These are phyloP conservation scores for Poecilobothrus nobilitatus DNA, from an alignment of 2,888 invertebrate genomes.

Conservation along the genomic window DNA sequence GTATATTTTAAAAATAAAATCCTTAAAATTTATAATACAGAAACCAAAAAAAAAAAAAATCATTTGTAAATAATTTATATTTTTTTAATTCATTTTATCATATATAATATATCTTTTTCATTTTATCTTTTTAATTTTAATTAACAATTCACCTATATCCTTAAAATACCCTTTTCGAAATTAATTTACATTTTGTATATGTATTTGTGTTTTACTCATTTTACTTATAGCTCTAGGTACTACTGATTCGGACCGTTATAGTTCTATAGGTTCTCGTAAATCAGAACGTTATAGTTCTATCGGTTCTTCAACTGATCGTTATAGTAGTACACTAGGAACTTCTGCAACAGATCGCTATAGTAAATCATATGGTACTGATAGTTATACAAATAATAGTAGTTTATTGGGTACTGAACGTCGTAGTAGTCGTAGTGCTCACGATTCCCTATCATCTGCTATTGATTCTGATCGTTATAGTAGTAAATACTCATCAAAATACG, in stretches of 20 bases:
- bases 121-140: neutral
- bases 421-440: neutral
- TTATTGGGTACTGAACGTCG: neutral
- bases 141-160: neutral
- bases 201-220: constrained; percentile 2
- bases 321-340: neutral
- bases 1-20: too few relatives aligned
- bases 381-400: neutral
- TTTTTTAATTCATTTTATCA: neutral
- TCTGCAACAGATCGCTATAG: neutral
- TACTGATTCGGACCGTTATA: neutral
- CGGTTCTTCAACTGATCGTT: neutral
- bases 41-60: neutral
- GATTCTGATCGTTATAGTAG: neutral
- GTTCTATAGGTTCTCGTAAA: neutral
- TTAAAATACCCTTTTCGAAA: neutral
- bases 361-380: neutral
- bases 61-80: constrained; percentile 3
- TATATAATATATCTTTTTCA: too few relatives aligned
- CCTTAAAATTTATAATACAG: too few relatives aligned
- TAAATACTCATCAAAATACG: neutral
- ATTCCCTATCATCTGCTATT: neutral
- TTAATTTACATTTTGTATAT: neutral
- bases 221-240: neutral
- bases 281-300: constrained; percentile 1